phyloP scores from a whole-genome alignment of 2,113 vertebrate species.

The Protobothrops flavoviridis region DNA sequence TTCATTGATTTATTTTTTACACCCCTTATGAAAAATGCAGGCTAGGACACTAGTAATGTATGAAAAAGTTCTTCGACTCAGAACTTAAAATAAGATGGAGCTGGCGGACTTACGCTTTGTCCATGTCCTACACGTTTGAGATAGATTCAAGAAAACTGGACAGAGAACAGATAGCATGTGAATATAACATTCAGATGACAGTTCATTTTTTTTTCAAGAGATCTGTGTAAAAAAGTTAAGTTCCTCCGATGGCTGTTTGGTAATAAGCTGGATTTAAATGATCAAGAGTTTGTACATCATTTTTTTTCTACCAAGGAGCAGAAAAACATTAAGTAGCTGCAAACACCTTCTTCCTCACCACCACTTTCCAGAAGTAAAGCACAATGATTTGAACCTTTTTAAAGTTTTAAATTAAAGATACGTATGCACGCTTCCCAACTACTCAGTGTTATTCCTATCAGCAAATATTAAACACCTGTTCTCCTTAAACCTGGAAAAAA shows the following conservation, averaged over 20 bases:
- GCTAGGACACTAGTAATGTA: background rate
- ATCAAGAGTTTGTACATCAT: conserved; percentile 56
- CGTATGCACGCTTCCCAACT: background rate
- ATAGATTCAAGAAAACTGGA: conserved; percentile 42
- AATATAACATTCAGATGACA: conserved; percentile 56
- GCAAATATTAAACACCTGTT: background rate
- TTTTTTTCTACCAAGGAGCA: conserved; percentile 18
- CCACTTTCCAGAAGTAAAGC: background rate
- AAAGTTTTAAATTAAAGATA: conserved; percentile 12
- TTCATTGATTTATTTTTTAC: background rate
- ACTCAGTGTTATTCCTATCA: conserved; percentile 8
- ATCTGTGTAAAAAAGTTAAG: conserved; percentile 54
- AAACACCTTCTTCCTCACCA: background rate
- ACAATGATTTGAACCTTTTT: conserved; percentile 6
- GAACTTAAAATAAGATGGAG: conserved; percentile 8
- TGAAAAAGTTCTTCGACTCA: background rate
- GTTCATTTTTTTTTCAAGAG: conserved; percentile 35
- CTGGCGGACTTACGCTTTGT: background rate
- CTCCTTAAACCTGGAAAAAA: background rate
- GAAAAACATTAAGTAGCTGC: conserved; percentile 43
- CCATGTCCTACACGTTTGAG: background rate
- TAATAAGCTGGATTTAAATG: conserved; percentile 64
- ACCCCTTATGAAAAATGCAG: no score
- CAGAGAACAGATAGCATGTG: conserved; percentile 29
- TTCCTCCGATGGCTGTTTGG: conserved; percentile 52